Evolutionary conservation across 2,797 vertebrate genomes (phyloP).

Genomic region (Pipistrellus nathusii): DNA sequence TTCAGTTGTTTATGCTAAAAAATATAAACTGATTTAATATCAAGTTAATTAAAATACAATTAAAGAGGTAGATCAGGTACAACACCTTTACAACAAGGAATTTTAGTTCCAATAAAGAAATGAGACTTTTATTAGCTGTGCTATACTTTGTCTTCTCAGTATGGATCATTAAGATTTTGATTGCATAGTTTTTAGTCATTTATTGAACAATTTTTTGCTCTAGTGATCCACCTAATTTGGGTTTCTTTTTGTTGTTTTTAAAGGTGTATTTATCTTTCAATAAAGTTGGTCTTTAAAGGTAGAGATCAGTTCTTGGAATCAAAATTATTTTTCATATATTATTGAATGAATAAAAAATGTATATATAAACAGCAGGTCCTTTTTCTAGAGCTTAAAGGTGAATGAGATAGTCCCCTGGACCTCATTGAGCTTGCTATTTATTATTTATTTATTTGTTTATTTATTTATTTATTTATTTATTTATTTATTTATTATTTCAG

Average conservation of each 20-base stretch:
- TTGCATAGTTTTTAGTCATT: background rate
- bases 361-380: background rate
- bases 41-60: conserved; percentile 34
- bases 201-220: conserved; percentile 27
- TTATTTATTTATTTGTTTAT: background rate
- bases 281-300: conserved; percentile 44
- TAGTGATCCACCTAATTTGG: conserved; percentile 25
- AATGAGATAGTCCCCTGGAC: background rate
- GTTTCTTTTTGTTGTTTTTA: conserved; percentile 58
- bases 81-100: background rate
- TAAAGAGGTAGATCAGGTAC: conserved; percentile 36
- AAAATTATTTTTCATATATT: background rate
- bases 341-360: conserved; percentile 10
- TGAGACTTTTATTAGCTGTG: conserved; percentile 6
- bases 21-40: background rate
- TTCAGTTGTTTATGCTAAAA: conserved; percentile 37
- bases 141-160: conserved; percentile 13
- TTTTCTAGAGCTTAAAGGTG: background rate
- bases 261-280: conserved; percentile 18
- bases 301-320: background rate
- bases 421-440: background rate
- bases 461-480: background rate
- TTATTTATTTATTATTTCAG: background rate
- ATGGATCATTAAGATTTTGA: conserved; percentile 20
- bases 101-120: conserved; percentile 54